Percentiles rank a stretch among this genome's conserved stretches.
These are phyloP conservation scores for Sorex araneus DNA, from an alignment of 2,113 vertebrate genomes.

Conservation along the genomic window DNA sequence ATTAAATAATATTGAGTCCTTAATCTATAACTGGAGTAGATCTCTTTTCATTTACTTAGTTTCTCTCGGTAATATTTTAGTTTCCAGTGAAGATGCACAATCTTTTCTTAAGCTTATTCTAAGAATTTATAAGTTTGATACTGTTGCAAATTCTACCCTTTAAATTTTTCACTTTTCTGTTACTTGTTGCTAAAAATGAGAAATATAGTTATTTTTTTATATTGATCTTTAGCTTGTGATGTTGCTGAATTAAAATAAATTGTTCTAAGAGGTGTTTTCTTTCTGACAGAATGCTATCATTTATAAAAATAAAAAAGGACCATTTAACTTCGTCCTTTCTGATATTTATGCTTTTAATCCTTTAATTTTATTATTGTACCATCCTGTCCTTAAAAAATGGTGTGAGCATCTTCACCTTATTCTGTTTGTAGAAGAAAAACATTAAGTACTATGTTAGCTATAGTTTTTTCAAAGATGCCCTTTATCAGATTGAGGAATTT, in stretches of 20 bases:
- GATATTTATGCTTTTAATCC: background rate
- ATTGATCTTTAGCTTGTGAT: conserved; percentile 25
- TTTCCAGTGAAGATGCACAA: background rate
- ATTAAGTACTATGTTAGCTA: background rate
- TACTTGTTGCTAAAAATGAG: background rate
- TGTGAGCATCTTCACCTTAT: background rate
- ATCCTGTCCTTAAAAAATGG: background rate
- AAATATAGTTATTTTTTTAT: conserved; percentile 17
- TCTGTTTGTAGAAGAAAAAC: conserved; percentile 2
- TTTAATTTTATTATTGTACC: no score
- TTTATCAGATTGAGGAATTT: conserved; percentile 23
- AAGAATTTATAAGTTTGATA: conserved; percentile 6
- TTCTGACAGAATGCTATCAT: background rate
- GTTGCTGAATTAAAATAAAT: conserved; percentile 38
- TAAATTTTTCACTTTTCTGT: conserved; percentile 16
- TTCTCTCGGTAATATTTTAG: background rate
- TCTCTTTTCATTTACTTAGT: conserved; percentile 39
- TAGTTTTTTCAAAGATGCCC: background rate
- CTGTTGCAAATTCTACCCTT: background rate
- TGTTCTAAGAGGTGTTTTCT: background rate
- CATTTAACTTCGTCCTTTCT: background rate
- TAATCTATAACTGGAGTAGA: background rate
- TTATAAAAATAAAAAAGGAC: background rate
- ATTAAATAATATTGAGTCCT: background rate
- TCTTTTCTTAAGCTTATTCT: conserved; percentile 59